These are phyloP conservation scores for Heloderma charlesbogerti DNA, from an alignment of 2,113 vertebrate genomes.

Conservation along the genomic window DNA sequence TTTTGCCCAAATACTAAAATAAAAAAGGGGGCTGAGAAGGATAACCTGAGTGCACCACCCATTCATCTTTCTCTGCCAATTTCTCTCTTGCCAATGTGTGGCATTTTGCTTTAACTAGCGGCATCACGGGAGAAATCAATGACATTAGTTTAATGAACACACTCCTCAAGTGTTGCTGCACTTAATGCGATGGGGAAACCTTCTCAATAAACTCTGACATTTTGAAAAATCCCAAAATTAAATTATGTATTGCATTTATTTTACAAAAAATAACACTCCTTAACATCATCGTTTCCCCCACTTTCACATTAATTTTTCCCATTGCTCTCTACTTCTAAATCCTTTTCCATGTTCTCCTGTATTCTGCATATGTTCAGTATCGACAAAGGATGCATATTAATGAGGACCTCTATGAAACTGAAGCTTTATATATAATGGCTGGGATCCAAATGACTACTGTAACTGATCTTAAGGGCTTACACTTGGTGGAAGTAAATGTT, in stretches of 20 bases:
- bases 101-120: constrained; percentile 40
- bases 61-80: constrained; percentile 5
- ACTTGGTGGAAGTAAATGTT: too few relatives aligned
- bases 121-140: constrained; percentile 40
- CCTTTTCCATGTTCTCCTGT: too few relatives aligned
- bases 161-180: constrained; percentile 38
- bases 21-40: background rate
- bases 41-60: background rate
- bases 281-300: background rate
- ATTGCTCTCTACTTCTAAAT: background rate
- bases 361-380: background rate
- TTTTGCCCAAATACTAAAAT: too few relatives aligned
- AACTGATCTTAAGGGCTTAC: background rate
- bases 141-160: constrained; percentile 54
- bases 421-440: background rate
- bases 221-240: constrained; percentile 45
- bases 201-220: constrained; percentile 40
- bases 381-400: background rate
- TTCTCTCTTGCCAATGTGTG: constrained; percentile 33
- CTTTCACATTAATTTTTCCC: background rate
- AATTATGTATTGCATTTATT: background rate
- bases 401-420: background rate
- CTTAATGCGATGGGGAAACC: constrained; percentile 29
- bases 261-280: background rate
- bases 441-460: background rate